Base-by-base conservation (phyloP, 2,797 vertebrate genomes). In the Heterohyrax brucei region DNA sequence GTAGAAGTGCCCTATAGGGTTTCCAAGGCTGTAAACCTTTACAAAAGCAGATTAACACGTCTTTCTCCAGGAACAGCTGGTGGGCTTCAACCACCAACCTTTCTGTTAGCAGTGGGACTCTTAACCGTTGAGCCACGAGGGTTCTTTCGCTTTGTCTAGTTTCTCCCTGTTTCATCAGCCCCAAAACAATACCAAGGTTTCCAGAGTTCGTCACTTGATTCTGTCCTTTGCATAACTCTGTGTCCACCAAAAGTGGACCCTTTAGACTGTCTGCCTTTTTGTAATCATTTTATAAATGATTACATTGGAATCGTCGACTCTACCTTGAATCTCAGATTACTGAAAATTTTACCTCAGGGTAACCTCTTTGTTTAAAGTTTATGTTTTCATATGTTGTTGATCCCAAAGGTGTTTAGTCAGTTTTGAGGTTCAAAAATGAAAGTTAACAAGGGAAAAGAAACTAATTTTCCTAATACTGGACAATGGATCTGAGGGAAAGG, bases 341-440 rank as follows among this genome's bases (percentile, higher is more conserved):
- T 61, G 30, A 66, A 59, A 83, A 72, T 91, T 73, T 83, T 93
- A 61, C 39, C 26, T 12, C 12, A 62, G 7, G 7, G 44, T 61
- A 73, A 72, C 3, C n/a, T 90, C 62, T 87, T 72, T 90, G 18
- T 83, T 91, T 91, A n/a, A 56, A 93, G 28, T 78, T 90, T 82
- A 61, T 22, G 7, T 13, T 78, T 56, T 61, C n/a, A 84, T 2
- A 18, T 72, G 81, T 26, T 56, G 33, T n/a, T 72, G 30, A 2
- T 61, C 22, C 46, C 72, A 81, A 75, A 80, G 64, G 76, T 62
- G 19, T 48, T 88, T 62, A 66, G 62, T 75, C 14, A 93, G 59
- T 61, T 75, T 88, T 87, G 77, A 88, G 19, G 16, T 70, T 83
- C 33, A 68, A 53, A 62, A 91, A 70, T 86, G 30, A 83, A 95